Base-by-base conservation (phyloP, 2,113 vertebrate genomes). In the Glaucidium brasilianum region DNA sequence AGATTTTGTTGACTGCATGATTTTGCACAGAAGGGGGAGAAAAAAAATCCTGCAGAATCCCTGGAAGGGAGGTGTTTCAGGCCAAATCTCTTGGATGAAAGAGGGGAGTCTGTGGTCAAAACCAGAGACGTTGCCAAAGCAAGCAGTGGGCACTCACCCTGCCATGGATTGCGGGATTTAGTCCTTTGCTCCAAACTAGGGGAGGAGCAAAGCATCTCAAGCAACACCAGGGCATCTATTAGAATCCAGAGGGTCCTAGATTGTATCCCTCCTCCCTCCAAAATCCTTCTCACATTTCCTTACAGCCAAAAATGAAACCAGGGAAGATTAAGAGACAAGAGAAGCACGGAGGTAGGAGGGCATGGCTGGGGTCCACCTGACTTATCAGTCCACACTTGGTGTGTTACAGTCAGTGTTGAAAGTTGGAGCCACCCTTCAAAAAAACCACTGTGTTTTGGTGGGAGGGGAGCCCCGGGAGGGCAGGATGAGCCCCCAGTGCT, bases 1-100 rank as follows among this genome's bases (percentile, higher is more conserved):
- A 90, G 49, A 85, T 96, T 96, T 95, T 91, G 91, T 91, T 78
- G 94, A 92, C 93, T 92, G 43, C 6, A 7, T 95, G 93, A 89
- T 96, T 94, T 94, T 91, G 39, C 66, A 85, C 25, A 81, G 74
- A 53, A 85, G 16, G 11, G 52, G 56, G 39, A 85, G 56, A 60
- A 22, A 52, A 77, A 64, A 53, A 30, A 11, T 29, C 53, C 34
- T 69, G 43, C 62, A 53, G 79, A 56, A 64, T 73, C 52, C 17
- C 41, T 60, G 58, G 30, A 71, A 67, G 27, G 21, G n/a, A 71
- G n/a, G 23, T 34, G 27, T 67, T 90, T 76, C 25, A 76, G 49
- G 62, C 53, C 8, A 5, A 94, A 89, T 39, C 34, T 91, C 34
- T 39, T 30, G 12, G 30, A 63, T 20, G 43, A 86, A 56, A 52